These are phyloP conservation scores for Dolichopus griseipennis DNA, from an alignment of 2,888 invertebrate species.

Conservation along the genomic window DNA sequence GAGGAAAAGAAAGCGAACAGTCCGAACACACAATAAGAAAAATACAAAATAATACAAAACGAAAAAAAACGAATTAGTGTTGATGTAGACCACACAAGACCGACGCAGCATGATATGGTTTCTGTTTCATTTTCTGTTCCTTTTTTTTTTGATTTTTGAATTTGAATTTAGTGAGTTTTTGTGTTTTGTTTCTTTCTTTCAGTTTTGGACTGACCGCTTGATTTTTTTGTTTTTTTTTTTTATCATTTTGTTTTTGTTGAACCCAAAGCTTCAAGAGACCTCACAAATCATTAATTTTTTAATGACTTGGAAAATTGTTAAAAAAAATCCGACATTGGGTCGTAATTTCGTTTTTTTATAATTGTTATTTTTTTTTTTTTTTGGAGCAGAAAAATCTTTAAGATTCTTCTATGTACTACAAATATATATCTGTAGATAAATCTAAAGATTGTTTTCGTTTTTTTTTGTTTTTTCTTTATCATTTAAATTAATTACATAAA, in stretches of 20 bases:
- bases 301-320: conserved; percentile 6
- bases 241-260: not conserved
- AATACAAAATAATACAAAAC: not conserved
- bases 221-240: no score
- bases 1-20: not conserved
- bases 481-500: conserved; percentile 4
- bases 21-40: not conserved
- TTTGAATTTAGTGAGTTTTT: not conserved
- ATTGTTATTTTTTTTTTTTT: no score
- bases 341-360: not conserved
- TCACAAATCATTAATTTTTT: conserved; percentile 6
- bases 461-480: not conserved
- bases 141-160: not conserved
- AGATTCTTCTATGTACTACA: no score
- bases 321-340: not conserved
- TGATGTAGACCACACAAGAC: conserved; percentile 4
- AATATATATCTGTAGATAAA: not conserved
- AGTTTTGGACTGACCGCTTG: not conserved
- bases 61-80: not conserved
- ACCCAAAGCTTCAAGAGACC: not conserved
- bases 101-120: not conserved
- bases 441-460: not conserved
- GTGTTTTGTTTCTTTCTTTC: not conserved
- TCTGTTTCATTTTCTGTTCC: not conserved
- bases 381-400: no score